These are phyloP conservation scores for Noctua comes DNA, from an alignment of 2,888 invertebrate species.

Conservation along the genomic window DNA sequence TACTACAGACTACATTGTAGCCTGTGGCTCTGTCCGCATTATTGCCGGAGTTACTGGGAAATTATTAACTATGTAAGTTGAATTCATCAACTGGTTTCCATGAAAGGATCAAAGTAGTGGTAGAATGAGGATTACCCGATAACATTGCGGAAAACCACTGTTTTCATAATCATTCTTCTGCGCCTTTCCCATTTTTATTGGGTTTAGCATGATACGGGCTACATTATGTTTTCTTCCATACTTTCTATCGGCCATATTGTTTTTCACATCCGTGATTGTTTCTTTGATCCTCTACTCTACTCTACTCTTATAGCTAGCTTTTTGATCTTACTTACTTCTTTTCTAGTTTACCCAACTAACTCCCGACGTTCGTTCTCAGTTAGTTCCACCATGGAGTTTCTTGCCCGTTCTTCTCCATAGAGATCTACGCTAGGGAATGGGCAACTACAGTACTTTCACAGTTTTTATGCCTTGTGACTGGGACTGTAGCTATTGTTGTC, in stretches of 20 bases:
- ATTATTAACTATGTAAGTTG: background rate
- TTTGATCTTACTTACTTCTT: background rate
- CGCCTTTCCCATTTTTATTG: background rate
- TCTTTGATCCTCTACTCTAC: background rate
- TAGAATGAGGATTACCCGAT: background rate
- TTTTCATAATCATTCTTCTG: background rate
- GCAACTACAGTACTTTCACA: too few species aligned
- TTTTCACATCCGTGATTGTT: background rate
- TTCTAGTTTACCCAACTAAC: background rate
- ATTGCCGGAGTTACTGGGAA: conserved; percentile 6
- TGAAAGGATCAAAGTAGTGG: background rate
- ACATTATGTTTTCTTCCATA: background rate
- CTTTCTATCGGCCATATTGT: background rate
- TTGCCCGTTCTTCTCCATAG: too few species aligned
- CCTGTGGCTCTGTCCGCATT: conserved; percentile 27
- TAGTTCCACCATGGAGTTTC: background rate
- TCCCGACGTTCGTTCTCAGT: background rate
- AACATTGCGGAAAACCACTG: background rate
- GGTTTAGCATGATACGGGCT: background rate
- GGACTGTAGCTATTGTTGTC: too few species aligned
- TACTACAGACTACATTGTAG: conserved; percentile 6
- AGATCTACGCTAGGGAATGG: too few species aligned
- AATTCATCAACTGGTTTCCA: conserved; percentile 7
- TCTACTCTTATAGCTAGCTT: background rate
- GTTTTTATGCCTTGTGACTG: too few species aligned